These are phyloP conservation scores for Trichoplusia ni DNA, from an alignment of 1,140 invertebrate species.

Conservation along the genomic window DNA sequence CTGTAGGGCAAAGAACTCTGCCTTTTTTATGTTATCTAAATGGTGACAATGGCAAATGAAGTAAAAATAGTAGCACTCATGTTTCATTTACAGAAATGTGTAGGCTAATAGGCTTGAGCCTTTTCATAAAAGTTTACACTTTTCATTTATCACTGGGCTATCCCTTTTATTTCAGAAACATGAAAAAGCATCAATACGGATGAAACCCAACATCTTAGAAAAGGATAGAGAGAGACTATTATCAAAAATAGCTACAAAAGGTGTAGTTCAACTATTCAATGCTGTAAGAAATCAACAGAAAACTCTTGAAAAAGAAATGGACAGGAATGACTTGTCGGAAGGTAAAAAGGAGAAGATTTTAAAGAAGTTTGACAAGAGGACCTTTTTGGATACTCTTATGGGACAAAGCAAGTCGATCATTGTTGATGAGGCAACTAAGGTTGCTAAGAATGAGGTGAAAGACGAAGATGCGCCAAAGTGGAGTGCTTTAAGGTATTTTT, in stretches of 20 bases:
- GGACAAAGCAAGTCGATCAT: constrained; percentile 84
- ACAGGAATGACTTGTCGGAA: constrained; percentile 88
- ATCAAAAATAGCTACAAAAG: constrained; percentile 93
- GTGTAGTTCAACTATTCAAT: constrained; percentile 96
- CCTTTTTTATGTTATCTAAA: too few relatives aligned
- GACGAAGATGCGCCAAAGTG: constrained; percentile 78
- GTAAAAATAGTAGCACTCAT: too few relatives aligned
- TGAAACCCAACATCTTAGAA: constrained; percentile 88
- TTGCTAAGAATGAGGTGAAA: constrained; percentile 73
- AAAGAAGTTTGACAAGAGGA: constrained; percentile 90
- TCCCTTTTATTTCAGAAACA: constrained; percentile 84
- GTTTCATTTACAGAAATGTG: too few relatives aligned
- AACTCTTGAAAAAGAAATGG: constrained; percentile 87
- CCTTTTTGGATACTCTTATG: constrained; percentile 92
- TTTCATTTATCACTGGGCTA: neutral
- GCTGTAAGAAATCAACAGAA: constrained; percentile 93
- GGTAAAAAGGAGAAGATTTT: constrained; percentile 91
- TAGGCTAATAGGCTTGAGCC: neutral
- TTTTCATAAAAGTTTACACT: neutral
- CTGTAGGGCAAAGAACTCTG: too few relatives aligned
- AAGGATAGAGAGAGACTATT: constrained; percentile 88
- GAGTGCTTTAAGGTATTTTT: constrained; percentile 80
- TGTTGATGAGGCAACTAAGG: constrained; percentile 81
- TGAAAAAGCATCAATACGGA: constrained; percentile 85
- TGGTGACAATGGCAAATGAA: too few relatives aligned